phyloP scores from a whole-genome alignment of 2,888 invertebrate genomes.

The Cordilura impudica region DNA sequence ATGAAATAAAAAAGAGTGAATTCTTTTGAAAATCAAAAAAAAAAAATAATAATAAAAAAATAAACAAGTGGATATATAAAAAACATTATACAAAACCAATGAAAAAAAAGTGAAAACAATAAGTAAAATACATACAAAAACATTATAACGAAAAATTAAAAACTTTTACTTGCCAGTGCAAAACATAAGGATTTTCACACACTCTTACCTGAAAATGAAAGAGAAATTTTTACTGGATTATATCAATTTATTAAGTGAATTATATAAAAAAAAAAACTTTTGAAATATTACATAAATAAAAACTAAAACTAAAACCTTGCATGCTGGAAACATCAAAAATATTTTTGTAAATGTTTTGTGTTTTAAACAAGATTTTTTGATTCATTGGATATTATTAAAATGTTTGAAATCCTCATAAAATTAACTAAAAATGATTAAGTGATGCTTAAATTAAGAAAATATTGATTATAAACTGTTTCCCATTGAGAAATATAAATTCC shows the following conservation, averaged over 20 bases:
- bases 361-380: no score
- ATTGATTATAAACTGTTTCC: background rate
- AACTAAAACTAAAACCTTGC: background rate
- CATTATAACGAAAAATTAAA: background rate
- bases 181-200: constrained; percentile 18
- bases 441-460: no score
- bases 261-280: background rate
- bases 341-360: no score
- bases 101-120: constrained; percentile 3
- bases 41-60: constrained; percentile 38
- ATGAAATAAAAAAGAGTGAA: constrained; percentile 39
- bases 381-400: no score
- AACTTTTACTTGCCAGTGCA: background rate
- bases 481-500: background rate
- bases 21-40: constrained; percentile 40
- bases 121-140: background rate
- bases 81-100: background rate
- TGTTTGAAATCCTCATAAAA: no score
- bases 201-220: background rate
- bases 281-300: background rate
- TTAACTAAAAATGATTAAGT: no score
- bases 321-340: background rate
- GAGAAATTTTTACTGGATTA: constrained; percentile 34
- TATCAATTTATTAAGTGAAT: constrained; percentile 18
- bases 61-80: background rate